Evolutionary conservation across 2,888 invertebrate species (phyloP).

Genomic region (Hirtodrosophila duncani): DNA sequence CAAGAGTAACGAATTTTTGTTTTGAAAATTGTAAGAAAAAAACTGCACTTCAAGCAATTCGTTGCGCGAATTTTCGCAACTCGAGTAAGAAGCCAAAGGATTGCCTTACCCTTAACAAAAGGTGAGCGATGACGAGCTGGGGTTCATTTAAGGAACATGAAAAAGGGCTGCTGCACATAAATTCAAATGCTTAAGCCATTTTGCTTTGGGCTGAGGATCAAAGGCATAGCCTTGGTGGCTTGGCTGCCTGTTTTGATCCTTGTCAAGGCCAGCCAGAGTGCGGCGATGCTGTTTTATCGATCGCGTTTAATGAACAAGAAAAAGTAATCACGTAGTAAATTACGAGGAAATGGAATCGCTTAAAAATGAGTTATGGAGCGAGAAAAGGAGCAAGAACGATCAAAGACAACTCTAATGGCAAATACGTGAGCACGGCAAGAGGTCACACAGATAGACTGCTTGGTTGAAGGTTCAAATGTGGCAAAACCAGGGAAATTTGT

Average conservation of each 20-base stretch:
- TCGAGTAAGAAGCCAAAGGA: conserved; percentile 25
- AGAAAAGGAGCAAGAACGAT: conserved; percentile 17
- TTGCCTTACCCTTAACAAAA: conserved; percentile 52
- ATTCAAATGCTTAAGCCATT: conserved; percentile 40
- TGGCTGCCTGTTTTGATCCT: conserved; percentile 34
- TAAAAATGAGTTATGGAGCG: conserved; percentile 63
- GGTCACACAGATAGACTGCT: conserved; percentile 24
- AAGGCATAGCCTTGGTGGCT: not conserved
- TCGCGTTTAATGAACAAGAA: conserved; percentile 69
- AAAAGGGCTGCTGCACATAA: conserved; percentile 60
- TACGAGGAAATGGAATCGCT: conserved; percentile 66
- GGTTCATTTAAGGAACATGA: conserved; percentile 52
- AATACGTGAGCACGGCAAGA: conserved; percentile 54
- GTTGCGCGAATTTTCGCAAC: conserved; percentile 64
- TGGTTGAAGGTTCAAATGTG: conserved; percentile 49
- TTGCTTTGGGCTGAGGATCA: conserved; percentile 31
- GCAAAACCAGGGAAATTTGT: conserved; percentile 44
- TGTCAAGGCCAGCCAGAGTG: conserved; percentile 10
- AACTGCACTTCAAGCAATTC: conserved; percentile 57
- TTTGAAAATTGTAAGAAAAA: not conserved
- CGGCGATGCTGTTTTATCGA: conserved; percentile 46
- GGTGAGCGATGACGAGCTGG: no score
- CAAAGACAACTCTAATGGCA: conserved; percentile 40
- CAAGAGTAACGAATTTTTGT: conserved; percentile 23
- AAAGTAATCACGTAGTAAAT: conserved; percentile 74